Conservation (phyloP, 2,113 vertebrate genomes). For the Phrynosoma blainvillii region DNA sequence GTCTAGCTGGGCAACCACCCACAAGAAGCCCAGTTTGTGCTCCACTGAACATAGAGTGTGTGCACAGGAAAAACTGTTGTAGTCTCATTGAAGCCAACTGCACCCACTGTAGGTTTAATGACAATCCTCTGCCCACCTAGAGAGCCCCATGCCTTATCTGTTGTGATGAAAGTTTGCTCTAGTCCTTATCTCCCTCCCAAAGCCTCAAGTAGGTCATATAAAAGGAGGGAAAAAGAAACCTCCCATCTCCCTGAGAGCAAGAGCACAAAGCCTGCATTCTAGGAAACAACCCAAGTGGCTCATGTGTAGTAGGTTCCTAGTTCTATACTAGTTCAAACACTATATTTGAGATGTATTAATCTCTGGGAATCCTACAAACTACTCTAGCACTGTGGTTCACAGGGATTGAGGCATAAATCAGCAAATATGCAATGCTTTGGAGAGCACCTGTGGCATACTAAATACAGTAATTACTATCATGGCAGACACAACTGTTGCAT, state of each 20-base stretch:
- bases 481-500: not conserved
- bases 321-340: too few species aligned
- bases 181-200: not conserved
- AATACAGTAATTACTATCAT: accelerated
- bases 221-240: not conserved
- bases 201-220: not conserved
- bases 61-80: too few species aligned
- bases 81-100: not conserved
- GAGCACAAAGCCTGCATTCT: not conserved
- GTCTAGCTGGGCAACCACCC: too few species aligned
- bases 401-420: not conserved
- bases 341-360: too few species aligned
- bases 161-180: not conserved
- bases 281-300: not conserved
- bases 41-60: not conserved
- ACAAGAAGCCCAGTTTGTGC: not conserved
- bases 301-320: not conserved
- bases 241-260: not conserved
- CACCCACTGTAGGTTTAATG: not conserved
- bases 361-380: not conserved
- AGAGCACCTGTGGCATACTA: accelerated
- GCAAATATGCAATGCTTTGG: constrained; percentile 15
- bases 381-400: not conserved
- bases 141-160: not conserved
- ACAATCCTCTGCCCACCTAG: not conserved